phyloP scores from a whole-genome alignment of 2,113 vertebrate genomes.

The Eretmochelys imbricata region DNA sequence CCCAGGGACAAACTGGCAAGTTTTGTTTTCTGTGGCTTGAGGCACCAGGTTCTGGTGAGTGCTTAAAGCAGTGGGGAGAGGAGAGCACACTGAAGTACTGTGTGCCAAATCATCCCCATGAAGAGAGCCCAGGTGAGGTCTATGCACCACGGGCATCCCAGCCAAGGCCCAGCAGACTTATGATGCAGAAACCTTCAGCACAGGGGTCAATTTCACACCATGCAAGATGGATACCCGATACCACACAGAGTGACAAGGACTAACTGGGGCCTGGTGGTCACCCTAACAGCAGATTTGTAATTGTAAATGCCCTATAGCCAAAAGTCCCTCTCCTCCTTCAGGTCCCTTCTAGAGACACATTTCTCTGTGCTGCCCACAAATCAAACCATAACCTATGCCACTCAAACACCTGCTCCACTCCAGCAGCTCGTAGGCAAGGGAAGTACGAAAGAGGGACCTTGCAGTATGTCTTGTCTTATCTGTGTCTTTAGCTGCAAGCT shows the following conservation, averaged over 20 bases:
- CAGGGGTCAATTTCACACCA: background rate
- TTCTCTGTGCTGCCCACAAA: background rate
- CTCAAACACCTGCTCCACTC: background rate
- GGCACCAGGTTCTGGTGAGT: background rate
- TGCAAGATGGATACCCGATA: background rate
- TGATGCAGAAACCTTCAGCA: too few species aligned
- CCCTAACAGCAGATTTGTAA: background rate
- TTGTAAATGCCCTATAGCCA: background rate
- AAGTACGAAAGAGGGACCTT: background rate
- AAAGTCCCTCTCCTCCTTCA: background rate
- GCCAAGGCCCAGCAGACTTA: too few species aligned
- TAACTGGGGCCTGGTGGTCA: background rate
- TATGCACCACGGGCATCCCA: background rate
- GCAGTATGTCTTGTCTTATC: background rate
- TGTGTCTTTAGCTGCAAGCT: background rate
- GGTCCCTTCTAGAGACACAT: rapidly evolving
- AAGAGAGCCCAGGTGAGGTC: background rate
- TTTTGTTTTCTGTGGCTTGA: background rate
- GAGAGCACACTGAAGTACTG: background rate
- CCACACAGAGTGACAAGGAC: background rate
- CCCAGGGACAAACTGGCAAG: background rate
- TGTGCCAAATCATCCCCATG: background rate
- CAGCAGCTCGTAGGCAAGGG: rapidly evolving
- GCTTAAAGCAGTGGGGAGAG: background rate
- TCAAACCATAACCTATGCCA: rapidly evolving